Base-by-base conservation (phyloP, 2,888 invertebrate genomes). In the Sesia apiformis region DNA sequence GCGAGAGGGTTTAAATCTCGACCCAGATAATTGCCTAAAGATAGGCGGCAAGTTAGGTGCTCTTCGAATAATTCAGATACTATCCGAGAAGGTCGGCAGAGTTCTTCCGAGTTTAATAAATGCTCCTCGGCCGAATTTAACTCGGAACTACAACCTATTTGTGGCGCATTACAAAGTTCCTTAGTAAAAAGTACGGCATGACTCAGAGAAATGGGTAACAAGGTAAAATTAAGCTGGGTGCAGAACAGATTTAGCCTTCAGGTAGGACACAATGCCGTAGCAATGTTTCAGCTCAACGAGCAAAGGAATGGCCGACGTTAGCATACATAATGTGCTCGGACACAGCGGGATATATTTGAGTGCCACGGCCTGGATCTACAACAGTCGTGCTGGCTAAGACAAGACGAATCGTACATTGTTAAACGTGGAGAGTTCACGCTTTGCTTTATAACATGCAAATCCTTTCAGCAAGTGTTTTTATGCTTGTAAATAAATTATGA, bases 311-410 rank as follows among this genome's bases (percentile, higher is more conserved):
- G 71, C 68, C 66, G 62, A 66, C 64, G 73, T 78, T 76, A 77
- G 78, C 78, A 77, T 82, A 74, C 75, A 79, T 82, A 81, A 83
- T 81, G 74, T 68, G 68, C 66, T 71, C 64, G 78, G 76, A 80
- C 81, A 80, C 79, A 80, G 78, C 78, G 73, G 80, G 79, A 83
- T 85, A 81, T 84, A 84, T 82, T 68, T 69, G 67, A 72, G 70
- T 70, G 70, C 65, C 69, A 60, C 64, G 60, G 57, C 58, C 57
- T 71, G 38, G 38, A 23, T 72, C 66, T 67, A 58, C 62, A 57
- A 60, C 60, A 60, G 62, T 65, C 61, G 38, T 50, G 39, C 39
- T 50, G 38, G 57, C 40, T 40, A 59, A 64, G 60, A 59, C 65
- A 63, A 66, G 63, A 63, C 55, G 61, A 59, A 67, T 64, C 7